Conservation (phyloP, 2,888 invertebrate genomes). For the Caenorhabditis virilis region DNA sequence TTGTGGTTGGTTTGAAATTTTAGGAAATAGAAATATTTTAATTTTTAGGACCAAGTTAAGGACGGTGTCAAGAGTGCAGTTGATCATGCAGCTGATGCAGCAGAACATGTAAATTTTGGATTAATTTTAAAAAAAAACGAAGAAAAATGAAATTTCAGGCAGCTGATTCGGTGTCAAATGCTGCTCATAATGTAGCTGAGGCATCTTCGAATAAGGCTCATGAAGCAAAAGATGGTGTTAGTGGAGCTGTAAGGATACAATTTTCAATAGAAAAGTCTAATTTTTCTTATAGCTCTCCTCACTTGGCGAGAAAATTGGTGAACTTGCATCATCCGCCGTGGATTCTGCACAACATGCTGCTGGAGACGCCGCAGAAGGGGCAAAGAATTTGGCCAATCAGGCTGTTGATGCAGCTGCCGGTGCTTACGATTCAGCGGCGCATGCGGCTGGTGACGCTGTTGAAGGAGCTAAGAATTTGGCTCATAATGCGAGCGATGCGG, state of each 20-base stretch:
- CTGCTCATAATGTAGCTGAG: conserved; percentile 4
- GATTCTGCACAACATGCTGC: too few species aligned
- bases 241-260: conserved; percentile 22
- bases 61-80: conserved; percentile 11
- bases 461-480: conserved; percentile 3
- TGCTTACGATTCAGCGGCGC: too few species aligned
- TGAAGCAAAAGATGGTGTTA: conserved; percentile 24
- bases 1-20: too few species aligned
- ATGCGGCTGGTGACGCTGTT: too few species aligned
- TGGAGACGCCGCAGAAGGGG: conserved; percentile 4
- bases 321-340: too few species aligned
- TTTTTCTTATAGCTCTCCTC: conserved; percentile 19
- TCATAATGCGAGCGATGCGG: conserved; percentile 3
- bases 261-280: not conserved
- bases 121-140: not conserved
- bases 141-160: not conserved
- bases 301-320: conserved; percentile 24
- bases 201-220: not conserved
- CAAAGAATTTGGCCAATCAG: conserved; percentile 13
- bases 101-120: conserved; percentile 7
- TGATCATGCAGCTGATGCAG: conserved; percentile 12
- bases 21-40: too few species aligned
- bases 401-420: conserved; percentile 5
- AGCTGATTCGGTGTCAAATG: conserved; percentile 3
- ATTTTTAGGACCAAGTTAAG: conserved; percentile 24